Conservation (phyloP, 2,113 vertebrate species). For the Pagrus major region DNA sequence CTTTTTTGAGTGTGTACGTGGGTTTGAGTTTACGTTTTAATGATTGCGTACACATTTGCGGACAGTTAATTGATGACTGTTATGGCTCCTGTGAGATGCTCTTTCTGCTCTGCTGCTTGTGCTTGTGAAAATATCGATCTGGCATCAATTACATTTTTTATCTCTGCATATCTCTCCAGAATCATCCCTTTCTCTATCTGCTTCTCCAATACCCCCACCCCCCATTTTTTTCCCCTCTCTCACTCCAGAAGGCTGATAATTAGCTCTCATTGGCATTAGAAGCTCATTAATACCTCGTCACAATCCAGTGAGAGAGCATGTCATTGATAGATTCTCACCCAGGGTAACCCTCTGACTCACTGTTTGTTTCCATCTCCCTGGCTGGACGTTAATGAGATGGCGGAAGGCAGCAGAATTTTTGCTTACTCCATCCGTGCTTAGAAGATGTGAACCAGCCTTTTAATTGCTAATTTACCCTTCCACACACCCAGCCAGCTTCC, state of each 20-base stretch:
- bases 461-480: constrained; percentile 75
- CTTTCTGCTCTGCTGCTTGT: constrained; percentile 6
- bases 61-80: constrained; percentile 3
- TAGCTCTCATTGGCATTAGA: constrained; percentile 72
- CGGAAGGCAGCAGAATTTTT: constrained; percentile 59
- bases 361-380: constrained; percentile 61
- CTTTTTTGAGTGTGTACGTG: not conserved
- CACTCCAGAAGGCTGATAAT: constrained; percentile 67
- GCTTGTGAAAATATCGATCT: constrained; percentile 46
- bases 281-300: constrained; percentile 80
- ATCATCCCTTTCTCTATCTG: constrained; percentile 14
- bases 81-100: not conserved
- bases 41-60: constrained; percentile 17
- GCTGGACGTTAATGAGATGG: constrained; percentile 74
- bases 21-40: constrained; percentile 15
- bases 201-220: constrained; percentile 1
- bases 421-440: constrained; percentile 68
- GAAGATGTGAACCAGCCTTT: constrained; percentile 67
- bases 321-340: constrained; percentile 73
- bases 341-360: constrained; percentile 52
- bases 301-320: constrained; percentile 59
- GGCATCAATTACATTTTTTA: constrained; percentile 35
- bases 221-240: not conserved
- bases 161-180: constrained; percentile 41
- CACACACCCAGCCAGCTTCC: constrained; percentile 51